Evolutionary conservation across 2,888 invertebrate species (phyloP), one percentile per base, ranked within the genome.

Genomic region (Troides helena): DNA sequence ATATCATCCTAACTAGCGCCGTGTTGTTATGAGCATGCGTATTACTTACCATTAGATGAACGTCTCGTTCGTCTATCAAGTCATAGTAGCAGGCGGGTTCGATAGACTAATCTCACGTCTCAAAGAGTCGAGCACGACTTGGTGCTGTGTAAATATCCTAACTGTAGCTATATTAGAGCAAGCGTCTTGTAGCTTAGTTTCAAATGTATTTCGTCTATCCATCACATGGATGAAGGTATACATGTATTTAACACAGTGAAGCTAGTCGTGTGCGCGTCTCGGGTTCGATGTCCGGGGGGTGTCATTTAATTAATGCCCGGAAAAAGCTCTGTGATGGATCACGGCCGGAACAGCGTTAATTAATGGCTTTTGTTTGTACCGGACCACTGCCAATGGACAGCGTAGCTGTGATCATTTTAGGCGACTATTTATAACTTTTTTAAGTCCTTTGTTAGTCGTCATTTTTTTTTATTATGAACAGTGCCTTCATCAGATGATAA

Each of bases 291-390:
- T 53, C 53, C 53, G 53, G 53, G 65, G 59, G 65, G 36, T 8
- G 62, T 59, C 53, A 61, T 72, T 72, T 73, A 73, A 75, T 75
- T 72, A 75, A 73, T 71, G 69, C 68, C 12, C 70, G 74, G 74
- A 74, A 77, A 78, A 78, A 76, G 67, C 72, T 66, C 39, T 5
- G 68, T 78, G 78, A 79, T 77, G 76, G 79, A 79, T 79, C 72
- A 73, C 74, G 72, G 67, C 68, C 69, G 69, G 62, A 56, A 23
- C 63, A 25, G 18, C 70, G 68, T 73, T 79, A 79, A 79, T 78
- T 76, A 79, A 77, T 77, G 76, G 73, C 69, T 70, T 76, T 76
- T 79, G 78, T 79, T 76, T 76, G 74, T 64, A 36, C 17, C 64
- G 23, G 36, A 30, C 36, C 56, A 10, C 36, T 10, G 1, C 30